phyloP scores from a whole-genome alignment of 2,888 invertebrate genomes.

The Himalopsyche anomala region DNA sequence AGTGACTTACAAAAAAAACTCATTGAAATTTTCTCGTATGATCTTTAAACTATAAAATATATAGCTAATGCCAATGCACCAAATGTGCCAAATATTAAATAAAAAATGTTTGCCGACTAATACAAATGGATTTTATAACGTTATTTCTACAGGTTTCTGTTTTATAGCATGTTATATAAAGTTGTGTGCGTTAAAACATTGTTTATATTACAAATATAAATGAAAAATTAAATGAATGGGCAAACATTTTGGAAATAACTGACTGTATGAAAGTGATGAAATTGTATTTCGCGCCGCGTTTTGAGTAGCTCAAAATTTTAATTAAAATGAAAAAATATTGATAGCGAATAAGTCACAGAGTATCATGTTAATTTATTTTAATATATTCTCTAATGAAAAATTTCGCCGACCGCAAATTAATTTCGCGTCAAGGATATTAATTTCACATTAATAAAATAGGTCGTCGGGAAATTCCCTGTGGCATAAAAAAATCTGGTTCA shows the following conservation, averaged over 20 bases:
- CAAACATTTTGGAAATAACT: not conserved
- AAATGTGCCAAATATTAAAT: no score
- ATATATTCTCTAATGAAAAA: slow-evolving; percentile 41
- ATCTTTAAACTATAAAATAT: no score
- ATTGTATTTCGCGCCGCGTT: slow-evolving; percentile 2
- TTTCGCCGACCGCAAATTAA: slow-evolving; percentile 50
- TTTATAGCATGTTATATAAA: no score
- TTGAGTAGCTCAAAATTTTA: slow-evolving; percentile 21
- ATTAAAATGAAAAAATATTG: slow-evolving; percentile 43
- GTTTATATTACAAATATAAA: no score
- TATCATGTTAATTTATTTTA: slow-evolving; percentile 42
- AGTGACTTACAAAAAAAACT: no score
- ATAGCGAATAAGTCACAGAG: slow-evolving; percentile 38
- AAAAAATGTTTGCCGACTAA: not conserved
- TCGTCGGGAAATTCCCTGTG: slow-evolving; percentile 55
- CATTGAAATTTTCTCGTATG: no score
- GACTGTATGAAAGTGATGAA: not conserved
- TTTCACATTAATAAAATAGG: slow-evolving; percentile 63
- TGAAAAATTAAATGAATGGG: not conserved
- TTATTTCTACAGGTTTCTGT: no score
- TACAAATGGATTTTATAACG: not conserved
- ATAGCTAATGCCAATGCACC: no score
- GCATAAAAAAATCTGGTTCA: slow-evolving; percentile 49
- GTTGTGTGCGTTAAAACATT: no score
- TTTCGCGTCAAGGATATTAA: slow-evolving; percentile 60